phyloP scores from a whole-genome alignment of 2,797 vertebrate genomes.

The Pteropus rufus region DNA sequence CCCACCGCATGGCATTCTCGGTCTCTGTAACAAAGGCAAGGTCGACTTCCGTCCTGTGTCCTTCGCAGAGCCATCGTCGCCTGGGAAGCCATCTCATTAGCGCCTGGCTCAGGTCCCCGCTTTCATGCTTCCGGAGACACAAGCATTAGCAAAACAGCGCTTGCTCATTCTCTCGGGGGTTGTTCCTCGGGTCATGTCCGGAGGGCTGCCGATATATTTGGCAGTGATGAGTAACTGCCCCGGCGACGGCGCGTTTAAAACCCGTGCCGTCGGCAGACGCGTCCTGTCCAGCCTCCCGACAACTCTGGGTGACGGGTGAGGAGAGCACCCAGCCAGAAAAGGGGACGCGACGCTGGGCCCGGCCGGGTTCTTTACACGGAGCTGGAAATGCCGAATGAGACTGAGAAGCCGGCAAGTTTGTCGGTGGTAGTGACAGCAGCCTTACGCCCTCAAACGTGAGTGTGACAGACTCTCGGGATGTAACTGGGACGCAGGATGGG shows the following conservation, averaged over 20 bases:
- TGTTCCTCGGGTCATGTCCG: not conserved
- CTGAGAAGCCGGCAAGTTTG: no score
- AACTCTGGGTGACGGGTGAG: not conserved
- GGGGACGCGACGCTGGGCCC: not conserved
- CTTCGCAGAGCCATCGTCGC: not conserved
- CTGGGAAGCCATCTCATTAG: not conserved
- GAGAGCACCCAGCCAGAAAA: not conserved
- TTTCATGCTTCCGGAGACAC: constrained; percentile 15
- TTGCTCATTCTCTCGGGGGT: no score
- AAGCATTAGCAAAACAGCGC: not conserved
- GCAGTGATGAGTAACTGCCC: not conserved
- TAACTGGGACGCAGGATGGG: not conserved
- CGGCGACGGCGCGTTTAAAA: not conserved
- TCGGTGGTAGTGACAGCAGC: no score
- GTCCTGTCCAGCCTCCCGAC: not conserved
- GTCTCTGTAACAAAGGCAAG: not conserved
- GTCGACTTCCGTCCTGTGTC: not conserved
- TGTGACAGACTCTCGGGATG: not conserved
- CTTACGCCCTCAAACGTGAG: not conserved
- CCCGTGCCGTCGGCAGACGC: no score
- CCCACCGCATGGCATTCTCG: not conserved
- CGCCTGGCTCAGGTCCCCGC: not conserved
- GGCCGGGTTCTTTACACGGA: not conserved
- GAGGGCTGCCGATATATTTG: no score
- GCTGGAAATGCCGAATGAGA: not conserved